These are phyloP conservation scores for Syngnathus floridae DNA, from an alignment of 2,113 vertebrate species.

Conservation along the genomic window DNA sequence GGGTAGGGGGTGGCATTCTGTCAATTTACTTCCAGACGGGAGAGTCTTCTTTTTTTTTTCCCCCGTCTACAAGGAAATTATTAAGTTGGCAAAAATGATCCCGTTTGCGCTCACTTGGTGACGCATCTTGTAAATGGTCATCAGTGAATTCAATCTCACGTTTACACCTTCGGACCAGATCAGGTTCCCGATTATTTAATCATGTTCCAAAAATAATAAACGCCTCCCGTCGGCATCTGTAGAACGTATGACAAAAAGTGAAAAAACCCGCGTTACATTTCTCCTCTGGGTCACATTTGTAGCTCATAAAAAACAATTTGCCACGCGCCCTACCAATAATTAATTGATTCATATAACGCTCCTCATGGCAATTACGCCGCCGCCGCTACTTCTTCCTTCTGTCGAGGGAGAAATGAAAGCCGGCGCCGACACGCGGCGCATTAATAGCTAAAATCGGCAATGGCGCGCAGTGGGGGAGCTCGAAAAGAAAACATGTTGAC, in stretches of 20 bases:
- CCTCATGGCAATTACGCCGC: conserved; percentile 66
- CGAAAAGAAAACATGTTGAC: conserved; percentile 45
- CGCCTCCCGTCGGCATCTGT: background rate
- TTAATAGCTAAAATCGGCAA: conserved; percentile 58
- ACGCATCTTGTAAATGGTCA: conserved; percentile 10
- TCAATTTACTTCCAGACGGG: conserved; percentile 33
- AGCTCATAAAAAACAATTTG: conserved; percentile 67
- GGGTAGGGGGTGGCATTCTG: background rate
- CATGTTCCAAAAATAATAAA: conserved; percentile 24
- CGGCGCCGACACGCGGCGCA: conserved; percentile 57
- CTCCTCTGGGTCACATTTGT: conserved; percentile 71
- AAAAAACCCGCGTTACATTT: conserved; percentile 61
- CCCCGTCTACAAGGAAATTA: conserved; percentile 33
- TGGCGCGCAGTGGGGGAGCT: conserved; percentile 44
- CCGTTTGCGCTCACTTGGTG: conserved; percentile 38
- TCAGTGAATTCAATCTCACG: background rate
- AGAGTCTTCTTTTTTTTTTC: conserved; percentile 33
- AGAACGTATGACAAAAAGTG: conserved; percentile 65
- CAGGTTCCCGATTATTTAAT: conserved; percentile 9
- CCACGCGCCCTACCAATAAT: conserved; percentile 64
- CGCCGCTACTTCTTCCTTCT: conserved; percentile 40
- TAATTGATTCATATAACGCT: conserved; percentile 69
- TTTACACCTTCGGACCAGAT: background rate
- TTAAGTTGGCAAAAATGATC: conserved; percentile 45
- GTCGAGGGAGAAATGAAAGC: conserved; percentile 47